Conservation (phyloP, 2,797 vertebrate genomes). For the Sphaeramia orbicularis region DNA sequence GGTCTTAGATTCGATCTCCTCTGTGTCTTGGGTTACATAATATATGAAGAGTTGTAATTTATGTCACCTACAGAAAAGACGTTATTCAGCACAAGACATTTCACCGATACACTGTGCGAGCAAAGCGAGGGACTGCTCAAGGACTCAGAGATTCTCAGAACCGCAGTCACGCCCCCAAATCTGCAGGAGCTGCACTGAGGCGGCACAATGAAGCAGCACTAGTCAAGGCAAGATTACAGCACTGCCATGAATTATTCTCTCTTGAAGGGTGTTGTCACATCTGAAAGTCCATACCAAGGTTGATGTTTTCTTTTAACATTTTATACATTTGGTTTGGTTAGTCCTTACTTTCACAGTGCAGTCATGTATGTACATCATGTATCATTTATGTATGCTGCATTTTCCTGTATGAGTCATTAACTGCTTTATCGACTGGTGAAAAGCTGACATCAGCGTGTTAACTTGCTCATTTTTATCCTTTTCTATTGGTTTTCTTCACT, state of each 20-base stretch:
- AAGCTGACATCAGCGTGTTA: too few species aligned
- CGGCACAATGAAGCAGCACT: constrained; percentile 92
- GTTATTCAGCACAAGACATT: constrained; percentile 95
- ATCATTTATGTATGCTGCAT: too few species aligned
- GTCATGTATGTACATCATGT: too few species aligned
- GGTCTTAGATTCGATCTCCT: background rate
- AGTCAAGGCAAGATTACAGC: constrained; percentile 82
- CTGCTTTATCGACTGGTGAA: too few species aligned
- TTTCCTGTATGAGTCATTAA: too few species aligned
- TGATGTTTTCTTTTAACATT: too few species aligned
- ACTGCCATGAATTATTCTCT: background rate
- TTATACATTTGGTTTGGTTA: too few species aligned
- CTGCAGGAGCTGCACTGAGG: constrained; percentile 92
- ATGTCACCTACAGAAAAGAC: constrained; percentile 86
- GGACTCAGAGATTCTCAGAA: constrained; percentile 89
- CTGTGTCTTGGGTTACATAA: background rate
- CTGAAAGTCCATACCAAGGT: too few species aligned
- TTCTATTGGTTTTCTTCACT: too few species aligned
- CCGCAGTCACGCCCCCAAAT: constrained; percentile 85
- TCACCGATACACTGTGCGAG: constrained; percentile 95
- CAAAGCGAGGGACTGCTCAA: constrained; percentile 93
- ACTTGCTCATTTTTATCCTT: too few species aligned
- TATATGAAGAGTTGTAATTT: background rate
- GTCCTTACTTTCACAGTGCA: too few species aligned
- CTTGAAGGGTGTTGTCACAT: background rate